Conservation (phyloP, 2,888 invertebrate genomes). For the Diarsia rubi region DNA sequence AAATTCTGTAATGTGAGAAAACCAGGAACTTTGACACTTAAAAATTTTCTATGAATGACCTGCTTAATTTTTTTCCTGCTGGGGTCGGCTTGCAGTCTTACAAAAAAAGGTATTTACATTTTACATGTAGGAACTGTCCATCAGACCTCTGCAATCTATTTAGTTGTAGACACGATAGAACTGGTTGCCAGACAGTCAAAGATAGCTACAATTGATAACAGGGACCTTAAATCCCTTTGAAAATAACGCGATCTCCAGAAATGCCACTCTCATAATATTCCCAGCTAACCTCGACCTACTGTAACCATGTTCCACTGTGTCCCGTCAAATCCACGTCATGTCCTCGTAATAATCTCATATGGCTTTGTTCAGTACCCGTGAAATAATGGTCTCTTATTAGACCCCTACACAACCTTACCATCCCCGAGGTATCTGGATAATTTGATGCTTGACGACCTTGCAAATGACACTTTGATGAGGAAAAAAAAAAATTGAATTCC, state of each 20-base stretch:
- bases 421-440: constrained; percentile 59
- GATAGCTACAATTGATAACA: background rate
- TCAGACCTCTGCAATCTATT: background rate
- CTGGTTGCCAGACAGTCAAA: background rate
- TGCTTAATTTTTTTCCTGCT: background rate
- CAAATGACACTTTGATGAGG: constrained; percentile 55
- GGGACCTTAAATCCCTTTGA: background rate
- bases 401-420: constrained; percentile 42
- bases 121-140: background rate
- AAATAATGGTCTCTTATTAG: constrained; percentile 61
- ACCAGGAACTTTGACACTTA: background rate
- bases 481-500: constrained; percentile 57
- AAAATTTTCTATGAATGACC: background rate
- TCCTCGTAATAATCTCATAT: constrained; percentile 54
- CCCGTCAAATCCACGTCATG: constrained; percentile 48
- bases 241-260: background rate
- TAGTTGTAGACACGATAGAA: background rate
- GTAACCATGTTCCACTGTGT: constrained; percentile 1
- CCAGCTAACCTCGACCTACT: constrained; percentile 32
- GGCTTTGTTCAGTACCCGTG: constrained; percentile 60
- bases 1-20: background rate
- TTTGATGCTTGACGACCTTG: constrained; percentile 54
- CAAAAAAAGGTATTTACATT: too few species aligned
- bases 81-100: background rate
- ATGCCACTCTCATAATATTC: background rate